Base-by-base conservation (phyloP, 2,797 vertebrate genomes). In the Sitta carolinensis region DNA sequence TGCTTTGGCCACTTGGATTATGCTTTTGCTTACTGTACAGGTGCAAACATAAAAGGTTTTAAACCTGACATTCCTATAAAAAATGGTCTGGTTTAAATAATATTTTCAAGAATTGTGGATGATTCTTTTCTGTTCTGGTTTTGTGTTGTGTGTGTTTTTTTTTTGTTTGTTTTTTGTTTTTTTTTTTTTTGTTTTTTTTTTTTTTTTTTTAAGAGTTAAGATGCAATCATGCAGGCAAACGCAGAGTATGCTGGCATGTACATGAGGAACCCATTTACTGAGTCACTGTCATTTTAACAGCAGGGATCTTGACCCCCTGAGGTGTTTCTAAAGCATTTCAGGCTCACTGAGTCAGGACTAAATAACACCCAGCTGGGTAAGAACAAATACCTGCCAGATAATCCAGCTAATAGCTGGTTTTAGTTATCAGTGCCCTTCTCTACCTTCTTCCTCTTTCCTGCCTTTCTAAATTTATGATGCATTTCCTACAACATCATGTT, bases 321-420 rank as follows among this genome's bases (percentile, higher is more conserved):
- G 93, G 96, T 93, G 69, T 87, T 87, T 97, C 67, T 93, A 96
- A 96, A 93, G 84, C 81, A 90, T 97, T 97, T 96, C 93, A 94
- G 85, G 91, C 90, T 97, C 96, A 96, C 77, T 97, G 97, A 98
- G 84, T 97, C 93, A 97, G 96, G 92, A 95, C 95, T 97, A 97
- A 97, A 96, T 96, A 97, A 97, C 91, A 97, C 94, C 97, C 96
- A 97, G 90, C 87, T 95, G 97, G 45, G 96, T 93, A 94, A 96
- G 97, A 97, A 95, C 94, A 97, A 97, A 97, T 94, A 97, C 92
- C 96, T 97, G 96, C 93, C 93, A 95, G 89, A 97, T 93, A 94
- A 95, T 89, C 72, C 87, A 80, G 73, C 82, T 95, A 95, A 96
- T 78, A 88, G 52, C 42, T 87, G 73, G 68, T 87, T 87, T 96